These are phyloP conservation scores for Acleris sparsana DNA, from an alignment of 2,888 invertebrate genomes.

Conservation along the genomic window DNA sequence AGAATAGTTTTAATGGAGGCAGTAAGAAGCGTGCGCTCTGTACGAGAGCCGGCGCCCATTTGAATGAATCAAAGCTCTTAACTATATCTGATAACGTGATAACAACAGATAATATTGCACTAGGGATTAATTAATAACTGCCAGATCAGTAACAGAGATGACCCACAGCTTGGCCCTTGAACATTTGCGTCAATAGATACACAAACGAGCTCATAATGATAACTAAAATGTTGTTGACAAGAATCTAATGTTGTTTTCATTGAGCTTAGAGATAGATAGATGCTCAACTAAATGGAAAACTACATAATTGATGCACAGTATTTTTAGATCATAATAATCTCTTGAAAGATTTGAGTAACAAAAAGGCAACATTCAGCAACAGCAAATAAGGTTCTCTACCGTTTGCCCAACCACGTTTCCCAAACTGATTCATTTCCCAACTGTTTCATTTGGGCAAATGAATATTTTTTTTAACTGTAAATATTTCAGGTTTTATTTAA, in stretches of 20 bases:
- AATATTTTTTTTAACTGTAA: too few species aligned
- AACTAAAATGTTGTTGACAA: slow-evolving; percentile 57
- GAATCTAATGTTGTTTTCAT: slow-evolving; percentile 57
- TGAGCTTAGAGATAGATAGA: slow-evolving; percentile 58
- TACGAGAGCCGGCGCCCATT: slow-evolving; percentile 44
- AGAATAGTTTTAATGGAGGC: slow-evolving; percentile 19
- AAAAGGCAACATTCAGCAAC: too few species aligned
- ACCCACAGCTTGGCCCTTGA: slow-evolving; percentile 59
- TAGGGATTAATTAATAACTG: slow-evolving; percentile 62
- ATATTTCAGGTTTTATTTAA: too few species aligned
- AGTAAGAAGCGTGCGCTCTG: slow-evolving; percentile 46
- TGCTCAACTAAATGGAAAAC: slow-evolving; percentile 4
- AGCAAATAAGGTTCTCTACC: too few species aligned
- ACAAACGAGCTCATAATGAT: slow-evolving; percentile 50
- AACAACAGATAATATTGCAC: slow-evolving; percentile 38
- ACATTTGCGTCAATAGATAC: slow-evolving; percentile 69
- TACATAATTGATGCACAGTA: not conserved
- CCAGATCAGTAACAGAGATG: slow-evolving; percentile 58
- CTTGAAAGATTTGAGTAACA: not conserved
- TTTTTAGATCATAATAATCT: not conserved
- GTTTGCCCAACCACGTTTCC: too few species aligned
- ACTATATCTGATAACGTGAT: slow-evolving; percentile 49
- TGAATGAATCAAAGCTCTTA: slow-evolving; percentile 44
- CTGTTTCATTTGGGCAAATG: too few species aligned
- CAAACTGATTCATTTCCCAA: too few species aligned